Percentiles rank a stretch among this genome's conserved stretches.
Evolutionary conservation across 2,888 invertebrate genomes (phyloP).

Genomic region (Macrophya annulata): DNA sequence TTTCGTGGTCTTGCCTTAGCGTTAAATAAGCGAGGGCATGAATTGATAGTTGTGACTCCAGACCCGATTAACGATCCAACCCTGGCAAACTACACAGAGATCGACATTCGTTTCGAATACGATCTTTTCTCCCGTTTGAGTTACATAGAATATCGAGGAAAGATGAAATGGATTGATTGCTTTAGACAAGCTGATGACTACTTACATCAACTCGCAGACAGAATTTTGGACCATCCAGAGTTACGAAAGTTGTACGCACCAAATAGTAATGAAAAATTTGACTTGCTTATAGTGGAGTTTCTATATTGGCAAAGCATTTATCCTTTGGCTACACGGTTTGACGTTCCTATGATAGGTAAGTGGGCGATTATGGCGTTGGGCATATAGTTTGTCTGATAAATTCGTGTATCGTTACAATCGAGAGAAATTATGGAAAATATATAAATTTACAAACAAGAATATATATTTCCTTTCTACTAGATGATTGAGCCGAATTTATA

Average conservation of each 20-base stretch:
- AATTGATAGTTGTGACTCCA: slow-evolving; percentile 65
- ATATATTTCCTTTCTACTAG: too few relatives aligned
- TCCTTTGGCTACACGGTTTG: slow-evolving; percentile 56
- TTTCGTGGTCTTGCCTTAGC: slow-evolving; percentile 63
- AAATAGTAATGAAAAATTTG: slow-evolving; percentile 61
- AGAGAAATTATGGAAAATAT: neutral
- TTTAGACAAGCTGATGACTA: neutral
- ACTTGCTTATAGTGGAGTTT: slow-evolving; percentile 58
- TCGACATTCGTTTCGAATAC: slow-evolving; percentile 48
- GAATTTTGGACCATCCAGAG: slow-evolving; percentile 48
- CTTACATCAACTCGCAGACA: neutral
- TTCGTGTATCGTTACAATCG: neutral
- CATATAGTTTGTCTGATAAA: neutral
- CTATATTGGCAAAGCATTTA: neutral
- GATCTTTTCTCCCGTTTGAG: too few relatives aligned
- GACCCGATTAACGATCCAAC: slow-evolving; percentile 57
- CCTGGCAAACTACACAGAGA: slow-evolving; percentile 59
- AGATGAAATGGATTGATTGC: neutral
- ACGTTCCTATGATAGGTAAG: slow-evolving; percentile 61
- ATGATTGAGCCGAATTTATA: too few relatives aligned
- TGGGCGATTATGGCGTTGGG: neutral
- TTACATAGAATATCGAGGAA: neutral
- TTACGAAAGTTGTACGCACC: slow-evolving; percentile 62
- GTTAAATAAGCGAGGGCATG: slow-evolving; percentile 65
- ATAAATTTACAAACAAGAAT: too few relatives aligned